Evolutionary conservation across 2,797 vertebrate genomes (phyloP).

Genomic region (Argyrosomus regius): DNA sequence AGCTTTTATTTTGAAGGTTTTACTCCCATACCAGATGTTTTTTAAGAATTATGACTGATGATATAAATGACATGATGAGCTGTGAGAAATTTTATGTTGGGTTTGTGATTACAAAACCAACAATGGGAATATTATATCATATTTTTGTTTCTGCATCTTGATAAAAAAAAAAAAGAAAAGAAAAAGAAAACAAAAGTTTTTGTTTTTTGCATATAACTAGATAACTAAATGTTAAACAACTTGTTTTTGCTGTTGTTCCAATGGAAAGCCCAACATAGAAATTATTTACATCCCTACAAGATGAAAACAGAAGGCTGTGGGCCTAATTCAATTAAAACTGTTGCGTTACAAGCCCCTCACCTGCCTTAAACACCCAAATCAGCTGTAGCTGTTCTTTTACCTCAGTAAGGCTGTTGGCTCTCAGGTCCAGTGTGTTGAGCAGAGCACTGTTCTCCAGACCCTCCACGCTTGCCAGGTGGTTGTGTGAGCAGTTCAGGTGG

Average conservation of each 20-base stretch:
- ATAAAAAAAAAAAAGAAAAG: not conserved
- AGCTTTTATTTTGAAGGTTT: constrained; percentile 8
- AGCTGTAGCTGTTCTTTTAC: constrained; percentile 73
- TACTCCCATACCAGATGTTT: not conserved
- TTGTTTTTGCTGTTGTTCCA: not conserved
- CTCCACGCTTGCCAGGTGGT: constrained; percentile 89
- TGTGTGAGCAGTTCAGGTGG: constrained; percentile 92
- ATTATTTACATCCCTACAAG: not conserved
- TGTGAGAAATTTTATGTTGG: not conserved
- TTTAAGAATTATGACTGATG: not conserved
- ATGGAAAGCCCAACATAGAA: not conserved
- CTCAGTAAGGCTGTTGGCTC: constrained; percentile 93
- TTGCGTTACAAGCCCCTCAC: not conserved
- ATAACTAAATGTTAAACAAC: not conserved
- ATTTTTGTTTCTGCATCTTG: not conserved
- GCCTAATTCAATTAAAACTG: constrained; percentile 1
- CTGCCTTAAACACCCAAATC: constrained; percentile 1
- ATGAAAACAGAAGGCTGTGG: constrained; percentile 11
- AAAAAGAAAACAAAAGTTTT: not conserved
- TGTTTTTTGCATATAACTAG: not conserved
- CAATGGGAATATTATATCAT: not conserved
- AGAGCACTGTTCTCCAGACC: constrained; percentile 91
- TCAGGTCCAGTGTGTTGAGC: constrained; percentile 90
- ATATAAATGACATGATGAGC: too few relatives aligned
- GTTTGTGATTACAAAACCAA: constrained; percentile 2